These are phyloP conservation scores for Papilio aristodemus DNA, from an alignment of 1,140 invertebrate species.

Conservation along the genomic window DNA sequence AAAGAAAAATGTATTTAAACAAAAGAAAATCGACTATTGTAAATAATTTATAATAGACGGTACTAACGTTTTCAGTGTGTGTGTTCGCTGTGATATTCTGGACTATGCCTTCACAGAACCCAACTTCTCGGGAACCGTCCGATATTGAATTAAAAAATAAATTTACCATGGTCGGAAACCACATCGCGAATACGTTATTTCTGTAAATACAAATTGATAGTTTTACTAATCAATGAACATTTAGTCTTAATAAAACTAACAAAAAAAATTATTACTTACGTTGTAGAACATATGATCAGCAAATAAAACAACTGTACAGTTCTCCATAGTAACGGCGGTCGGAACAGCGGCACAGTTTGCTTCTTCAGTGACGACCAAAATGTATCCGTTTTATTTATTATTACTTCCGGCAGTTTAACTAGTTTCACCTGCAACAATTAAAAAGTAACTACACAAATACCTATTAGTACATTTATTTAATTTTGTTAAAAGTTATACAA, in stretches of 20 bases:
- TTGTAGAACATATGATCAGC: slow-evolving; percentile 42
- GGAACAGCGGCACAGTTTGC: slow-evolving; percentile 48
- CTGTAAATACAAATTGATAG: slow-evolving; percentile 38
- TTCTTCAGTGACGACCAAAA: slow-evolving; percentile 43
- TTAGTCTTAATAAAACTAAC: too few species aligned
- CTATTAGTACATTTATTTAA: too few species aligned
- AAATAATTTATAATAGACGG: not conserved
- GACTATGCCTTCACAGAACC: slow-evolving; percentile 46
- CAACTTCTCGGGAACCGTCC: slow-evolving; percentile 17
- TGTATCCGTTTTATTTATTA: not conserved
- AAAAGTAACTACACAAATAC: too few species aligned
- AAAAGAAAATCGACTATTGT: not conserved
- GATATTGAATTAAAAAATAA: slow-evolving; percentile 48
- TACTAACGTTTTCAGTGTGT: slow-evolving; percentile 19
- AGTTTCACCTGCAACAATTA: slow-evolving; percentile 38
- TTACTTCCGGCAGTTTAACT: slow-evolving; percentile 16
- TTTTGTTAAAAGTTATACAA: too few species aligned
- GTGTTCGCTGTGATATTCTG: slow-evolving; percentile 19
- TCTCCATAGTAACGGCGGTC: slow-evolving; percentile 46
- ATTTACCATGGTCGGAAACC: slow-evolving; percentile 57
- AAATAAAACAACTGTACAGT: slow-evolving; percentile 49
- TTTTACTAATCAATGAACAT: too few species aligned
- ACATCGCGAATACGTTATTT: slow-evolving; percentile 53
- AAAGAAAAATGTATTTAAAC: slow-evolving; percentile 28
- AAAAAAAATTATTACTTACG: too few species aligned